Percentiles rank a stretch among this genome's conserved stretches.
These are phyloP conservation scores for Lithophane leautieri DNA, from an alignment of 2,888 invertebrate species.

Conservation along the genomic window DNA sequence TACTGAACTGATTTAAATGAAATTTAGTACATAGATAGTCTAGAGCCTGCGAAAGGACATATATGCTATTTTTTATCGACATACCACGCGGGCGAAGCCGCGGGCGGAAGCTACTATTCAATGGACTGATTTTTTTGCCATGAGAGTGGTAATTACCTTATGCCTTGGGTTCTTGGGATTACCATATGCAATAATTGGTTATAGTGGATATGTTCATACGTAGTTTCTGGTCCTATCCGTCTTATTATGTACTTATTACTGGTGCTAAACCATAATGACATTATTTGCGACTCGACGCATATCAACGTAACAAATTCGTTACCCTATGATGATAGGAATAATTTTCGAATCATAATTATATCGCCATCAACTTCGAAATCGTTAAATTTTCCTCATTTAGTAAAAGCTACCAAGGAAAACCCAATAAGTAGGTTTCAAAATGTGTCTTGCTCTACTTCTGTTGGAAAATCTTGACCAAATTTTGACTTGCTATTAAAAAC, in stretches of 20 bases:
- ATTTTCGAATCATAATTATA: not conserved
- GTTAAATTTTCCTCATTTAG: slow-evolving; percentile 19
- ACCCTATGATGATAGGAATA: not conserved
- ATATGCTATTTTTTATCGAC: too few species aligned
- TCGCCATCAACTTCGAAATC: not conserved
- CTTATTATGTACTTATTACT: not conserved
- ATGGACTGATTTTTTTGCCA: not conserved
- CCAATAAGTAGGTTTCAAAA: not conserved
- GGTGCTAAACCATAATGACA: not conserved
- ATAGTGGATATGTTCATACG: not conserved
- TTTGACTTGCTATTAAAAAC: too few species aligned
- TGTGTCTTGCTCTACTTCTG: too few species aligned
- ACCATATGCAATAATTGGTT: not conserved
- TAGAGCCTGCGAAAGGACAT: too few species aligned
- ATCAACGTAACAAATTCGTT: slow-evolving; percentile 14
- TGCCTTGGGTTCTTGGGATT: not conserved
- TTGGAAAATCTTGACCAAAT: too few species aligned
- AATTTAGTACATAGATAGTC: too few species aligned
- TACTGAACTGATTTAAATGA: too few species aligned
- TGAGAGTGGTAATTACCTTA: not conserved
- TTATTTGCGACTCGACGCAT: slow-evolving; percentile 15
- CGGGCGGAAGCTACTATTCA: too few species aligned
- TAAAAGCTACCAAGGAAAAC: not conserved
- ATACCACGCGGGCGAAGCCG: too few species aligned
- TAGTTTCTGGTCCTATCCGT: not conserved